phyloP scores from a whole-genome alignment of 2,113 vertebrate species.

The Turnix velox region DNA sequence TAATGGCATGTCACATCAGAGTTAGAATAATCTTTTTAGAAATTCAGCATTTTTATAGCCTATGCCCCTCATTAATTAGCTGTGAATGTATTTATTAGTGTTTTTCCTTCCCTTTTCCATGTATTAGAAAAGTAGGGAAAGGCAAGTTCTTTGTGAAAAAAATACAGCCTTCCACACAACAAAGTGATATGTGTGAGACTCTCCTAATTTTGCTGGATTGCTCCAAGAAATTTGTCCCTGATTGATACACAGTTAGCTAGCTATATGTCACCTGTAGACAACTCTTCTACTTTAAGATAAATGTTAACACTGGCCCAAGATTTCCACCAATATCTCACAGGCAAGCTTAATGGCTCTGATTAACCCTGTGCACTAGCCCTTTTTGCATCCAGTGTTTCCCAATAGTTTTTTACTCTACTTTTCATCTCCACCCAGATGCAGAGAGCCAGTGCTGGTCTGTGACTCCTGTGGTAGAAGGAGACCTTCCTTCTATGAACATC shows the following conservation, averaged over 20 bases:
- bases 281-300: neutral
- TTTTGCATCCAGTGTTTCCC: accelerated
- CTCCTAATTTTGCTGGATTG: neutral
- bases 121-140: neutral
- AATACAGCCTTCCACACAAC: neutral
- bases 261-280: neutral
- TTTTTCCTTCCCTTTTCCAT: neutral
- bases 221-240: neutral
- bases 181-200: neutral
- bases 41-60: neutral
- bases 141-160: neutral
- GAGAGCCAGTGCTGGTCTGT: neutral
- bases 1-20: neutral
- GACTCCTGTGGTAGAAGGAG: neutral
- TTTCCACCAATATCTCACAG: neutral
- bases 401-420: neutral
- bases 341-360: neutral
- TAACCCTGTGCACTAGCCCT: neutral
- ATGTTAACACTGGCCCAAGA: neutral
- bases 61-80: neutral
- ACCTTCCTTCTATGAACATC: neutral
- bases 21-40: neutral
- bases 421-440: neutral
- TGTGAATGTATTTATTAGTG: neutral
- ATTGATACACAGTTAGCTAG: neutral